Evolutionary conservation across 92 coral and sea anemone species (phyloP), one percentile per base, ranked within the genome.

Genomic region (Palythoa heliodiscus): DNA sequence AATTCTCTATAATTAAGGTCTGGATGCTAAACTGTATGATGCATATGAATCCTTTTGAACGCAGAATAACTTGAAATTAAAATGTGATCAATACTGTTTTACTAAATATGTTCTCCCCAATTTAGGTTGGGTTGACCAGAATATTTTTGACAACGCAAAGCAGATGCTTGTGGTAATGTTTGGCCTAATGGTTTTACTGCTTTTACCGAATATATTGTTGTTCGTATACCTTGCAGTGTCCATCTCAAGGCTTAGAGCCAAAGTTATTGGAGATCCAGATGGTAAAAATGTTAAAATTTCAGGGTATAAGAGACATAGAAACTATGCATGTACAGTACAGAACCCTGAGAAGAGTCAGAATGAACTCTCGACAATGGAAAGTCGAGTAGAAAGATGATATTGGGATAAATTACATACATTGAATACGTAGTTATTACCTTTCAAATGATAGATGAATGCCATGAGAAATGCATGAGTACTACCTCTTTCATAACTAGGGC

Each of bases 221-320:
- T 71, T 71, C 8, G 20, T 71, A 16, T 71, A 71, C 53, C 15
- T 71, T 20, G 76, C 76, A 35, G 40, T 71, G 52, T 71, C 76
- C 29, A 71, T 71, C 76, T 38, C 76, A 14, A 71, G 76, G 76
- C 39, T 71, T 11, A 39, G 53, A 14, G 52, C 43, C 23, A 71
- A 16, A 40, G 76, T 40, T 12, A 38, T 5, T 38, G 76, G 76
- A 15, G 76, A 71, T 20, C 76, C 76, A 19, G 22, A 40, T 3
- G 76, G 23, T 13, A 71, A 10, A 13, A 5, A 17, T 71, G 76
- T 71, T 35, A 71, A 39, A 71, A 38, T 71, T 5, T 71, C 76
- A 40, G 76, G 23, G 2, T 16, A 3, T 40, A 71, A 71, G 20
- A 71, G 76, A 10, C 76, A 71, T 16, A 40, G 15, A 38, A 71